phyloP scores from a whole-genome alignment of 2,888 invertebrate species.

The Acronicta psi region DNA sequence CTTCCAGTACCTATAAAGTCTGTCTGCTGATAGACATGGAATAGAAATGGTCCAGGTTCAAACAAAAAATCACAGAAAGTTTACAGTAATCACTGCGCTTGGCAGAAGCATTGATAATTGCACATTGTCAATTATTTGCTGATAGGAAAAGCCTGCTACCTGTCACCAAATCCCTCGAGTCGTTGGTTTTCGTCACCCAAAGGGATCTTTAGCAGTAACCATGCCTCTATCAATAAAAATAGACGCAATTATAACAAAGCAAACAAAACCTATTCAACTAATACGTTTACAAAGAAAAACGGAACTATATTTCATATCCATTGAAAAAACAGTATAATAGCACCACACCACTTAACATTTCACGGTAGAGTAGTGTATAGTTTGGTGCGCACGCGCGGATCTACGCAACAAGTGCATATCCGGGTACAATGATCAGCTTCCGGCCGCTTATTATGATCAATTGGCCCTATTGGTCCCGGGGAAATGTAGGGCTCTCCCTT shows the following conservation, averaged over 20 bases:
- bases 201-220: too few species aligned
- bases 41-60: too few species aligned
- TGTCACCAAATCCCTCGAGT: too few species aligned
- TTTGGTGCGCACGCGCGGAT: slow-evolving; percentile 54
- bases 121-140: too few species aligned
- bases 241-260: slow-evolving; percentile 29
- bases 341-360: slow-evolving; percentile 45
- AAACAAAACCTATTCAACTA: slow-evolving; percentile 20
- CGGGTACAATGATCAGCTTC: slow-evolving; percentile 76
- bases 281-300: slow-evolving; percentile 46
- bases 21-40: too few species aligned
- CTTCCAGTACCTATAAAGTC: too few species aligned
- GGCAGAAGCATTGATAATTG: too few species aligned
- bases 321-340: slow-evolving; percentile 52
- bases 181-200: too few species aligned
- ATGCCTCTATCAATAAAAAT: not conserved
- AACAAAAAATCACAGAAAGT: too few species aligned
- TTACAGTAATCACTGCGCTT: too few species aligned
- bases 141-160: too few species aligned
- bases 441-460: slow-evolving; percentile 75
- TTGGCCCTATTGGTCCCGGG: slow-evolving; percentile 66
- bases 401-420: slow-evolving; percentile 75
- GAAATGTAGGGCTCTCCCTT: slow-evolving; percentile 72
- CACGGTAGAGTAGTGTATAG: slow-evolving; percentile 51
- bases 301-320: slow-evolving; percentile 46